phyloP scores from a whole-genome alignment of 2,888 invertebrate species.

The Noctua janthe region DNA sequence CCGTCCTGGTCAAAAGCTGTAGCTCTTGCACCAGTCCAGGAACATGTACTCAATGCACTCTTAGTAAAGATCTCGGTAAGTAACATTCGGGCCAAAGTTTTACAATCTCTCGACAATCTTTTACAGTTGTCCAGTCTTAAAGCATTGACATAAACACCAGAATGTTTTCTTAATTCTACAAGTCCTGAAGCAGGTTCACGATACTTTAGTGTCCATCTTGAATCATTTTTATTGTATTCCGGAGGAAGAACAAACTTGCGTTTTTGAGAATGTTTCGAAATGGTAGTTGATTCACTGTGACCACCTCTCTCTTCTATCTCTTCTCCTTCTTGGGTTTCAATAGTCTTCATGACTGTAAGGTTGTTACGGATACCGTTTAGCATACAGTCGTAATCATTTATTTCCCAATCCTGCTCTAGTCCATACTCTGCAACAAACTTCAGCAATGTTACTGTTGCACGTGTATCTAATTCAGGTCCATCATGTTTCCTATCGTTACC shows the following conservation, averaged over 20 bases:
- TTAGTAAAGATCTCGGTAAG: constrained; percentile 1
- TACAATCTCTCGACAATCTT: background rate
- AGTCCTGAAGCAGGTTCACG: background rate
- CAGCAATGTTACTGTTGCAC: background rate
- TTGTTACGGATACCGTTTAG: background rate
- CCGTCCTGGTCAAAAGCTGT: background rate
- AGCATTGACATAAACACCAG: constrained; percentile 15
- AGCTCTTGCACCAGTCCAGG: background rate
- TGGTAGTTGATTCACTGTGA: background rate
- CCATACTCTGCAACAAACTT: constrained; percentile 5
- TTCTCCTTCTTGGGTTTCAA: background rate
- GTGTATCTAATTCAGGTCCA: background rate
- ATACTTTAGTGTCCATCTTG: constrained; percentile 22
- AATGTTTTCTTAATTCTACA: constrained; percentile 19
- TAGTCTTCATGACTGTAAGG: background rate
- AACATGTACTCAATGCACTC: constrained; percentile 15
- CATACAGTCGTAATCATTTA: background rate
- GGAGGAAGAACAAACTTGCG: background rate
- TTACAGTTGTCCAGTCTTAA: background rate
- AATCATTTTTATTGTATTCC: background rate
- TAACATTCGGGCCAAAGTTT: constrained; percentile 9
- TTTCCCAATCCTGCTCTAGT: background rate
- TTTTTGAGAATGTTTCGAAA: background rate
- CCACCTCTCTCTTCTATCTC: background rate
- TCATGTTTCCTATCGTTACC: background rate